Evolutionary conservation across 2,888 invertebrate species (phyloP).

Genomic region (Ametastegia equiseti): DNA sequence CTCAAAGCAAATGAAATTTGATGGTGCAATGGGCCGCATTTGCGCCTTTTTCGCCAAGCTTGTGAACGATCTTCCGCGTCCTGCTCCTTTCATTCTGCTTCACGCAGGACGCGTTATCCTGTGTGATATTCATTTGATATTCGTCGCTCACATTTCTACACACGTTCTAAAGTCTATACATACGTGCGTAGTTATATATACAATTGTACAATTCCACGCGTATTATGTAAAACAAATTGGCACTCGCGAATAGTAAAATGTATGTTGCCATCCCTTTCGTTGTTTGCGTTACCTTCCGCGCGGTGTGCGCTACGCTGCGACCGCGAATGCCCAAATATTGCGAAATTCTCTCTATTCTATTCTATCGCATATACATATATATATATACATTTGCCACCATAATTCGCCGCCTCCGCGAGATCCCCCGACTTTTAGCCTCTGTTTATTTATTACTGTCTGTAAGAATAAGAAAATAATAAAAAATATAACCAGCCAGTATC

Average conservation of each 20-base stretch:
- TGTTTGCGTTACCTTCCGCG: background rate
- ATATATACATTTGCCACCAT: too few species aligned
- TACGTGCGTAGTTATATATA: too few species aligned
- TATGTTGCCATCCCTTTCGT: background rate
- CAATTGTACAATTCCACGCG: conserved; percentile 21
- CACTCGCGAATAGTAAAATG: background rate
- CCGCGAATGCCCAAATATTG: too few species aligned
- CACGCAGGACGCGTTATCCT: background rate
- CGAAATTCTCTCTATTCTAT: too few species aligned
- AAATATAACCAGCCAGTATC: too few species aligned
- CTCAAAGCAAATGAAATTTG: conserved; percentile 27
- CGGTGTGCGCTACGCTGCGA: background rate
- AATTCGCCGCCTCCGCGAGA: background rate
- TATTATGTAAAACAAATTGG: conserved; percentile 46
- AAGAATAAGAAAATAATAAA: too few species aligned
- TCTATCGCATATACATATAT: too few species aligned
- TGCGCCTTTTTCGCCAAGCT: background rate
- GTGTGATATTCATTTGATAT: conserved; percentile 35
- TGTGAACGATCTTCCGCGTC: background rate
- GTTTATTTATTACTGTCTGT: too few species aligned
- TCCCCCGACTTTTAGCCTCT: too few species aligned
- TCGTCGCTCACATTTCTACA: conserved; percentile 26
- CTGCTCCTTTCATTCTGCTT: too few species aligned
- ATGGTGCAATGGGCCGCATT: background rate
- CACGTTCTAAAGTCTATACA: background rate